Evolutionary conservation across 2,888 invertebrate genomes (phyloP).

Genomic region (Pecten maximus): DNA sequence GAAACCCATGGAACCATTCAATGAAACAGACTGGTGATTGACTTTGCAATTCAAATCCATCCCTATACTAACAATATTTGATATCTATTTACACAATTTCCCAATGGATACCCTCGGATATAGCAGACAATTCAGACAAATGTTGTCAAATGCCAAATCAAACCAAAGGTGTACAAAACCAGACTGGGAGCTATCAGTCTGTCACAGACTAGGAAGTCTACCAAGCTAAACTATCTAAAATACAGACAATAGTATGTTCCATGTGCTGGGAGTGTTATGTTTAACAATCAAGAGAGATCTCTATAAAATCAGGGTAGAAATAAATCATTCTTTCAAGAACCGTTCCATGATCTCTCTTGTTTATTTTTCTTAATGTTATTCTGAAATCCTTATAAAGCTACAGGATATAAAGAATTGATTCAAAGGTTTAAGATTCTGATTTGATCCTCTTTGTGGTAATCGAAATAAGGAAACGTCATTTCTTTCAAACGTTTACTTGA

Average conservation of each 20-base stretch:
- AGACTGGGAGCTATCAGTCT: background rate
- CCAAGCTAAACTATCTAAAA: no score
- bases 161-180: background rate
- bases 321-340: background rate
- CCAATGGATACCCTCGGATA: background rate
- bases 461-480: background rate
- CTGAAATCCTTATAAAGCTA: background rate
- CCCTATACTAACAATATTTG: background rate
- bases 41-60: background rate
- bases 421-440: background rate
- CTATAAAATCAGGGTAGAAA: background rate
- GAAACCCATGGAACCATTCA: background rate
- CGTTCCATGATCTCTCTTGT: no score
- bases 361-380: background rate
- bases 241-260: no score
- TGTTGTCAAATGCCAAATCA: background rate
- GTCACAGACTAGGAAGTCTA: no score
- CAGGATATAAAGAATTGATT: background rate
- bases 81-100: background rate
- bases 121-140: background rate
- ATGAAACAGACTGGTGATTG: background rate
- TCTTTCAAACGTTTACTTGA: background rate
- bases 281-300: no score
- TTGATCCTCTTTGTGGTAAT: background rate
- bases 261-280: no score